A percentile compares a stretch with the other conserved stretches of the same genome.
phyloP scores from a whole-genome alignment of 1,140 invertebrate species.

The Plutomurus gul region DNA sequence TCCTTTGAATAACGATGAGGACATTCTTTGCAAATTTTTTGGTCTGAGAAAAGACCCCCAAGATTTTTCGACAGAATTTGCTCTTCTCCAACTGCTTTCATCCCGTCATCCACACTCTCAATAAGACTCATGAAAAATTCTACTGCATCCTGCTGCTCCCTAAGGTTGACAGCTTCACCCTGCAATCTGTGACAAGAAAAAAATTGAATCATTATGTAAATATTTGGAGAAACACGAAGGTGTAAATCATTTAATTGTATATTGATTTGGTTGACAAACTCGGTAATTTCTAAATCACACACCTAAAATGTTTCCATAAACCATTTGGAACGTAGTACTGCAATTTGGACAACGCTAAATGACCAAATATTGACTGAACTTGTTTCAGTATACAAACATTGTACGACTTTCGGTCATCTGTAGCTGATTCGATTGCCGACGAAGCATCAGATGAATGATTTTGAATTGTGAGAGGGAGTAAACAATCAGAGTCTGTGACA shows the following conservation, averaged over 20 bases:
- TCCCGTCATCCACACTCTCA: constrained; percentile 93
- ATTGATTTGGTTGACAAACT: no score
- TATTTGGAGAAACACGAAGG: neutral
- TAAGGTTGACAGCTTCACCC: constrained; percentile 95
- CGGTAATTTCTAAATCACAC: constrained; percentile 57
- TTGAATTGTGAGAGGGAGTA: neutral
- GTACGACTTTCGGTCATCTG: constrained; percentile 74
- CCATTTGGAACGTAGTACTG: constrained; percentile 97
- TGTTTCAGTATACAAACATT: constrained; percentile 95
- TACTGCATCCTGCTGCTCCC: constrained; percentile 98
- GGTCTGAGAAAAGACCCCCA: constrained; percentile 96
- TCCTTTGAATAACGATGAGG: constrained; percentile 97
- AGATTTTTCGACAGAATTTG: constrained; percentile 93
- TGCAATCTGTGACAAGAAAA: constrained; percentile 63
- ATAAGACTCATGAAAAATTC: constrained; percentile 99
- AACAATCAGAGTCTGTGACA: neutral
- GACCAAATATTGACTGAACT: constrained; percentile 96
- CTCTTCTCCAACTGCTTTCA: constrained; percentile 88
- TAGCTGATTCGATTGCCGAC: constrained; percentile 9
- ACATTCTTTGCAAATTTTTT: constrained; percentile 99
- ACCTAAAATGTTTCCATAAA: constrained; percentile 98
- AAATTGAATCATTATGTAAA: neutral
- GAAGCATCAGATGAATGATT: neutral
- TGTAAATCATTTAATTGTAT: neutral
- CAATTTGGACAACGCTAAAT: constrained; percentile 91